A percentile compares a stretch with the other conserved stretches of the same genome.
Evolutionary conservation across 2,797 vertebrate genomes (phyloP).

Genomic region (Prionace glauca): DNA sequence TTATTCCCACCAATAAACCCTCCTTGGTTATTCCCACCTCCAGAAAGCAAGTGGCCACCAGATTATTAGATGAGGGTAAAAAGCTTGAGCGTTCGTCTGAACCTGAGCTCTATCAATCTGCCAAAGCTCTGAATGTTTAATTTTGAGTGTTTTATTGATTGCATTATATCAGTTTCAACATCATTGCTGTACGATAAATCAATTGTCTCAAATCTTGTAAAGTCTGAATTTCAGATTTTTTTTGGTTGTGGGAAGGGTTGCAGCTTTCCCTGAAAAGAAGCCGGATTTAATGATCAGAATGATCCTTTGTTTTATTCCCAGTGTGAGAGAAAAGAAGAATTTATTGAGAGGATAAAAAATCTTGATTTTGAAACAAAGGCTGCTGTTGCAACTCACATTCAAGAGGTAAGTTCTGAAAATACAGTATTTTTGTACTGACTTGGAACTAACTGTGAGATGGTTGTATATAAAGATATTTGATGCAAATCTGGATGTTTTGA

Average conservation of each 20-base stretch:
- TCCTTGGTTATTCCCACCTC: neutral
- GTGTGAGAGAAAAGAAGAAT: constrained; percentile 96
- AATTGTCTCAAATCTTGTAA: neutral
- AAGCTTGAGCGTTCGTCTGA: neutral
- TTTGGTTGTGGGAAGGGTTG: neutral
- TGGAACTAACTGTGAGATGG: neutral
- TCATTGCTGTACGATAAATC: neutral
- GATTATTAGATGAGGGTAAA: neutral
- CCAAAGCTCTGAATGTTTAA: neutral
- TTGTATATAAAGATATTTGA: neutral
- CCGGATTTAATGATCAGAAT: neutral
- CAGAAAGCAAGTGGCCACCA: neutral
- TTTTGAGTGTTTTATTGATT: neutral
- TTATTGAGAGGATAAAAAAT: constrained; percentile 89
- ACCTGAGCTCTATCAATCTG: neutral
- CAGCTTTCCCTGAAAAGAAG: neutral
- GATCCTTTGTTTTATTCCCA: constrained; percentile 52
- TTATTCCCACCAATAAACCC: neutral
- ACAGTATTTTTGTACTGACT: constrained; percentile 4
- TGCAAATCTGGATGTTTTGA: neutral
- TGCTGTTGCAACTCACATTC: constrained; percentile 89
- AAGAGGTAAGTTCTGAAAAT: constrained; percentile 72
- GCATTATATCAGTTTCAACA: neutral
- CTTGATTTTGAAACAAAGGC: constrained; percentile 94
- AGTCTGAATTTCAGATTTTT: neutral